Evolutionary conservation across 2,797 vertebrate genomes (phyloP).

Genomic region (Sebastes matsubarae): DNA sequence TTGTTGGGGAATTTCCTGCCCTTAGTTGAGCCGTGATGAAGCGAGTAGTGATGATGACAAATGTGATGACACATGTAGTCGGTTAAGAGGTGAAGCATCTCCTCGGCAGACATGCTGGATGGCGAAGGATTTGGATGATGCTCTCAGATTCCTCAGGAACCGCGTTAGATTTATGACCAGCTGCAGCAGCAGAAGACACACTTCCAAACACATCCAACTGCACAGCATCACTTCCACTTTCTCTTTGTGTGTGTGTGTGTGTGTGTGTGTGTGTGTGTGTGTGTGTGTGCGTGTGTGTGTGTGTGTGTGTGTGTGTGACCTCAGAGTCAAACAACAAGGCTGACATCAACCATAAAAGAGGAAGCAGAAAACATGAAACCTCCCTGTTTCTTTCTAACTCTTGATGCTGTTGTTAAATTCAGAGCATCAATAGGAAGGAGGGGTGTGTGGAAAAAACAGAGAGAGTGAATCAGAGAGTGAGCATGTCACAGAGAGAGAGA

Average conservation of each 20-base stretch:
- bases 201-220: not conserved
- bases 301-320: not conserved
- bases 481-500: not conserved
- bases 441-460: not conserved
- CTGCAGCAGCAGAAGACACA: not conserved
- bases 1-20: not conserved
- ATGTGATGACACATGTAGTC: not conserved
- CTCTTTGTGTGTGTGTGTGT: not conserved
- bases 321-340: not conserved
- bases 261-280: not conserved
- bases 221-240: not conserved
- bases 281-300: not conserved
- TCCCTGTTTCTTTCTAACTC: not conserved
- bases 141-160: not conserved
- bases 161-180: not conserved
- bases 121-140: not conserved
- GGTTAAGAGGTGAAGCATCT: not conserved
- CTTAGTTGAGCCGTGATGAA: not conserved
- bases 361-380: not conserved
- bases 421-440: slow-evolving; percentile 6
- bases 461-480: not conserved
- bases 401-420: not conserved
- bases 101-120: not conserved
- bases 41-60: not conserved
- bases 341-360: not conserved